These are phyloP conservation scores for Temnopleurus reevesii DNA, from an alignment of 53 echinoderm and acorn worm species.

Conservation along the genomic window DNA sequence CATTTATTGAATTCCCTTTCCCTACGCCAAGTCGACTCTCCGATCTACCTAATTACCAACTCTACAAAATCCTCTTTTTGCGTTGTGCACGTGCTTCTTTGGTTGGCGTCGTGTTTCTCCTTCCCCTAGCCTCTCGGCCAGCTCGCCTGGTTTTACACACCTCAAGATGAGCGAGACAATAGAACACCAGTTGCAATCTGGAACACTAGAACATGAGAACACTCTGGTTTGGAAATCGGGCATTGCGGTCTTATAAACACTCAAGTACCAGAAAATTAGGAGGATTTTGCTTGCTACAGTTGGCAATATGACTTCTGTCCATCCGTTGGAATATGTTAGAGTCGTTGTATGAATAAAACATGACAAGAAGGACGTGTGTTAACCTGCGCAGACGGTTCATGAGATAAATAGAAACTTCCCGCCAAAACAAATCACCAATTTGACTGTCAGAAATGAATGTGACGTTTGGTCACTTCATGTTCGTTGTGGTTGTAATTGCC, in stretches of 20 bases:
- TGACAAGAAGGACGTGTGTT: constrained; percentile 13
- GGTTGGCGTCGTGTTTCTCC: constrained; percentile 12
- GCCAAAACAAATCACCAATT: neutral
- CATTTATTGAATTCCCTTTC: constrained; percentile 41
- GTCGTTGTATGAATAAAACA: constrained; percentile 46
- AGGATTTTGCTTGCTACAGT: constrained; percentile 6
- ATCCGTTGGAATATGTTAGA: constrained; percentile 3
- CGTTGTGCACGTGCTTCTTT: constrained; percentile 34
- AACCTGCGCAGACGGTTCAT: constrained; percentile 29
- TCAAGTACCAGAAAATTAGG: constrained; percentile 55
- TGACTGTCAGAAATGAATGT: neutral
- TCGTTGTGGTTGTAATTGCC: constrained; percentile 31
- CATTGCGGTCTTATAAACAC: constrained; percentile 50
- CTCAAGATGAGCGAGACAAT: constrained; percentile 44
- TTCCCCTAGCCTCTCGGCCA: neutral
- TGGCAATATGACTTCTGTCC: constrained; percentile 29
- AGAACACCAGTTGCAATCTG: constrained; percentile 60
- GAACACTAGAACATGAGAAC: constrained; percentile 50
- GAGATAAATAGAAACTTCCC: neutral
- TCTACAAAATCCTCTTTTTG: constrained; percentile 31
- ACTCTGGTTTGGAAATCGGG: constrained; percentile 46
- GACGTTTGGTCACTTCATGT: constrained; percentile 28
- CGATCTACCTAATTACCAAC: constrained; percentile 38
- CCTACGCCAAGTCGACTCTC: neutral
- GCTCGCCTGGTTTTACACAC: constrained; percentile 39